phyloP scores from a whole-genome alignment of 1,140 invertebrate genomes.

The Brachionus asplanchnoidis region DNA sequence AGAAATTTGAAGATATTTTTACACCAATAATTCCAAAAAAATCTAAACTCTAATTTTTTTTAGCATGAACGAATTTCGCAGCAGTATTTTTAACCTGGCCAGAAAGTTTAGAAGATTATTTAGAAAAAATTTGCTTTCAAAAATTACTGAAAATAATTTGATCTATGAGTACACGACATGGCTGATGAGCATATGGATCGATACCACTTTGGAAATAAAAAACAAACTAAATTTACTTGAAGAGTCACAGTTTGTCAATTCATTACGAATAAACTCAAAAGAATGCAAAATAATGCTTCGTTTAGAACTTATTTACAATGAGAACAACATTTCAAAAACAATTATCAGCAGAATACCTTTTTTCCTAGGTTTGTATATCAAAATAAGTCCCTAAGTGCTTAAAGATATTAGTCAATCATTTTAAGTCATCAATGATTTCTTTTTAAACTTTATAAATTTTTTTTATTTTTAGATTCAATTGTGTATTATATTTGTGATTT shows the following conservation, averaged over 20 bases:
- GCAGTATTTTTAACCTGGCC: not conserved
- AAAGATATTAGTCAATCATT: no score
- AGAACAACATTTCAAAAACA: not conserved
- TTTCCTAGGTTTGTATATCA: not conserved
- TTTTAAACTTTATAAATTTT: not conserved
- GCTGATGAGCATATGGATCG: not conserved
- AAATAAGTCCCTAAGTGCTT: not conserved
- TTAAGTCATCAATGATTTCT: no score
- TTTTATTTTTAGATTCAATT: not conserved
- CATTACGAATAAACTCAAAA: not conserved
- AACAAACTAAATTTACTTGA: not conserved
- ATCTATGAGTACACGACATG: not conserved
- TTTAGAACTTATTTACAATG: not conserved
- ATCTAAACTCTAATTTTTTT: not conserved
- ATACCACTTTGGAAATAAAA: not conserved
- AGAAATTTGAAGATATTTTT: no score
- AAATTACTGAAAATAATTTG: not conserved
- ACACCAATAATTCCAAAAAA: not conserved
- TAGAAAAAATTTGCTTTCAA: not conserved
- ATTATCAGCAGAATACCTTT: not conserved
- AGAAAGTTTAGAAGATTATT: not conserved
- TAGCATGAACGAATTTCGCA: slow-evolving; percentile 18
- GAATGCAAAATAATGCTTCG: not conserved
- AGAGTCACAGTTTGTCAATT: not conserved
- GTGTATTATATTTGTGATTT: slow-evolving; percentile 16